Percentiles rank a stretch among this genome's conserved stretches.
Evolutionary conservation across 2,113 vertebrate species (phyloP).

Genomic region (Phylloscopus trochiloides): DNA sequence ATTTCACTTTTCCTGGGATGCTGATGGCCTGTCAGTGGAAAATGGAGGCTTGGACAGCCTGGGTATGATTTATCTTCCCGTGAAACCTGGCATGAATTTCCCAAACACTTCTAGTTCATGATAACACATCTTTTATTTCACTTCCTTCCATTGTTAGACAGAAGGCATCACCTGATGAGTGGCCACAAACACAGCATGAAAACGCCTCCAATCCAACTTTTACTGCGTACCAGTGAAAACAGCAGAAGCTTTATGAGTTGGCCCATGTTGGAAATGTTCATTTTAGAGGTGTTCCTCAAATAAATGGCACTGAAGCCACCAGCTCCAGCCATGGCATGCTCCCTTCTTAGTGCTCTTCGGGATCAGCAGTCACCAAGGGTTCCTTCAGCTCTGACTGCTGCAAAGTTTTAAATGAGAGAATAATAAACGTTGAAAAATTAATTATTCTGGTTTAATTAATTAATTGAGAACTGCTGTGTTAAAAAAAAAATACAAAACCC

Average conservation of each 20-base stretch:
- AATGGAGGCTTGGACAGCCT: background rate
- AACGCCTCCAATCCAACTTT: background rate
- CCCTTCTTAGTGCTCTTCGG: background rate
- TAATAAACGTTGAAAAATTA: background rate
- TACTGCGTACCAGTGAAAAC: background rate
- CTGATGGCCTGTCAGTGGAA: background rate
- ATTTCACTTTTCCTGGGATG: background rate
- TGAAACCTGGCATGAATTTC: constrained; percentile 13
- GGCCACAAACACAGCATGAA: background rate
- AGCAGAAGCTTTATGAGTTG: background rate
- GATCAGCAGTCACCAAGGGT: background rate
- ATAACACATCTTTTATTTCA: constrained; percentile 1
- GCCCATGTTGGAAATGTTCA: background rate
- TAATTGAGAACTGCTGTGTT: background rate
- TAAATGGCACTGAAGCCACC: background rate
- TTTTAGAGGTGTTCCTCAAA: background rate
- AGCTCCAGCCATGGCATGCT: background rate
- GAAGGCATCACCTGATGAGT: background rate
- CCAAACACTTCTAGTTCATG: constrained; percentile 12
- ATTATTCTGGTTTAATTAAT: background rate
- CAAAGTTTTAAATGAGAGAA: background rate
- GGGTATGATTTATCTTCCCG: constrained; percentile 21
- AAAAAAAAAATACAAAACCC: background rate
- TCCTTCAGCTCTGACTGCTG: background rate
- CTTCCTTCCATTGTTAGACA: constrained; percentile 60